Conservation (phyloP, 2,888 invertebrate species). For the Bombyx huttoni region DNA sequence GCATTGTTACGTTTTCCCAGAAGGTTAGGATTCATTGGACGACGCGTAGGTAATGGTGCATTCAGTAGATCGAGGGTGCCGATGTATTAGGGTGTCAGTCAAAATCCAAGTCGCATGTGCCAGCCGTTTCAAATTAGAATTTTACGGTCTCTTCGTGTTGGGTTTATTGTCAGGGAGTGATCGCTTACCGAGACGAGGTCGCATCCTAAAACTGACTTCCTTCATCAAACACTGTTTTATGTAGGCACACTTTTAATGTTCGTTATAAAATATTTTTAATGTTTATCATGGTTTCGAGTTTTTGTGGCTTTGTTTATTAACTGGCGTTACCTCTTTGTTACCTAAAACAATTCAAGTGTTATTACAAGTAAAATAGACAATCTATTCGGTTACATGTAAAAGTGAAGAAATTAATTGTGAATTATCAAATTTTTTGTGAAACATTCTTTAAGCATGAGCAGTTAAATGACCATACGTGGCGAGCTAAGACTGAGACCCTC, state of each 20-base stretch:
- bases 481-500: slow-evolving; percentile 19
- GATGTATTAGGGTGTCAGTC: slow-evolving; percentile 17
- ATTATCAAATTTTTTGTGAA: no score
- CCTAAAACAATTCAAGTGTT: no score
- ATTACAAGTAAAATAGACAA: no score
- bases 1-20: slow-evolving; percentile 15
- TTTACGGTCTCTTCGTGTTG: slow-evolving; percentile 69
- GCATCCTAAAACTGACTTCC: slow-evolving; percentile 61
- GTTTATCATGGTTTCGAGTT: not conserved
- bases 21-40: slow-evolving; percentile 9
- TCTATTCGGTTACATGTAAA: no score
- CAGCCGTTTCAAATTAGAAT: slow-evolving; percentile 59
- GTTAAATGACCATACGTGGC: slow-evolving; percentile 26
- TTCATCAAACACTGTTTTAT: slow-evolving; percentile 63
- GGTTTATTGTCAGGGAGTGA: slow-evolving; percentile 65
- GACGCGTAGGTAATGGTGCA: slow-evolving; percentile 6
- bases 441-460: slow-evolving; percentile 7
- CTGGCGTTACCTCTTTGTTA: no score
- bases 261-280: slow-evolving; percentile 39
- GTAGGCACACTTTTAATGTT: slow-evolving; percentile 37
- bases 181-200: slow-evolving; percentile 63
- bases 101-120: slow-evolving; percentile 19
- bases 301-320: not conserved
- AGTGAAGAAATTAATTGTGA: no score
- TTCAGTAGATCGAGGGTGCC: slow-evolving; percentile 13